A percentile compares a stretch with the other conserved stretches of the same genome.
Evolutionary conservation across 2,797 vertebrate species (phyloP).

Genomic region (Myoxocephalus aenaeus): DNA sequence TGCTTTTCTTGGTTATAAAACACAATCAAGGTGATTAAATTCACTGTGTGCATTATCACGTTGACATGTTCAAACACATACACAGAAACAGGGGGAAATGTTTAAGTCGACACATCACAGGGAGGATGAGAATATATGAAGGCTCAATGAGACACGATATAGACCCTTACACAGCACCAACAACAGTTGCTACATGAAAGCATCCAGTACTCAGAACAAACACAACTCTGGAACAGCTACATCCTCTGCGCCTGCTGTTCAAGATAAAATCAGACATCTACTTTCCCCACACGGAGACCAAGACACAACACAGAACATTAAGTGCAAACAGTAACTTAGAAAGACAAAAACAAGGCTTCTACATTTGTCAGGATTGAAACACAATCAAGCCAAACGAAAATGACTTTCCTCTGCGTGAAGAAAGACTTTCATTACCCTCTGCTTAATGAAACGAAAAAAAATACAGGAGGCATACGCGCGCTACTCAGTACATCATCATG

Average conservation of each 20-base stretch:
- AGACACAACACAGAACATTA: conserved; percentile 45
- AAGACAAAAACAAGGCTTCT: conserved; percentile 28
- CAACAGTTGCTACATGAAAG: not conserved
- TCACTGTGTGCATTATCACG: not conserved
- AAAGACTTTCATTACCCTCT: conserved; percentile 40
- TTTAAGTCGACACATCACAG: not conserved
- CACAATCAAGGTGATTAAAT: not conserved
- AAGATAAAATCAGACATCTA: conserved; percentile 35
- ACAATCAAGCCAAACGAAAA: conserved; percentile 46
- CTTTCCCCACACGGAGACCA: conserved; percentile 24
- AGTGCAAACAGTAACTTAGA: conserved; percentile 35
- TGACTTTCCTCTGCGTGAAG: not conserved
- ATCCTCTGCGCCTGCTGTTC: conserved; percentile 24
- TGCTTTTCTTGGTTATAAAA: not conserved
- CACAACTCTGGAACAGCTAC: conserved; percentile 11
- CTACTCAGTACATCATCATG: conserved; percentile 13
- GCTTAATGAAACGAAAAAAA: conserved; percentile 36
- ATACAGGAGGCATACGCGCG: not conserved
- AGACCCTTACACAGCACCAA: not conserved
- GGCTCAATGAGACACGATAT: not conserved
- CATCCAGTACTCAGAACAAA: conserved; percentile 24
- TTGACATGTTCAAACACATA: not conserved
- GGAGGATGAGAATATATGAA: not conserved
- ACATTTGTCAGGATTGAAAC: conserved; percentile 38
- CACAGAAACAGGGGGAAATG: not conserved